Evolutionary conservation across 2,888 invertebrate genomes (phyloP), one percentile per base, ranked within the genome.

Genomic region (Ptilodon capucinus): DNA sequence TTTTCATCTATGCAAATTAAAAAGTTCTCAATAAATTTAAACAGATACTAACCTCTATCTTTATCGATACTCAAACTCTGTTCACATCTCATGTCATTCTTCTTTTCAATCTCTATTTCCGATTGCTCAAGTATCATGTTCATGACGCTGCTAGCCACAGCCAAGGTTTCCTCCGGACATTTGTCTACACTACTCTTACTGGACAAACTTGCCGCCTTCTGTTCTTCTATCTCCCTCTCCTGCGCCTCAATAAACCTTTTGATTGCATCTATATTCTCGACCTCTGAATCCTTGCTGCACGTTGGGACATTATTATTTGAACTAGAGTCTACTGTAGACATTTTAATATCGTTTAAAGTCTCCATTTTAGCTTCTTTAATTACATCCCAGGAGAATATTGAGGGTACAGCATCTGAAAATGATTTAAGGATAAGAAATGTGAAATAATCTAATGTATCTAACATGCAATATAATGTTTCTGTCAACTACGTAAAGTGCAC

Each of bases 301-400:
- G 64, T 58, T 4, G 71, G 65, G 28, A 42, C 42, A 48, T 60
- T 53, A 17, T 54, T 48, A 36, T 62, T 41, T 41, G 23, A 18
- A 9, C n/a, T 32, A 30, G 13, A 18, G 41, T 50, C 55, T 57
- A 53, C 48, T 53, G 35, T 23, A 17, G 23, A 13, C n/a, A 34
- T 17, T 41, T 25, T 49, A 42, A 30, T 42, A 11, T 36, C 43
- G 9, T 44, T 51, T 40, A 51, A 40, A 16, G 51, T 42, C 28
- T 80, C 76, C 71, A 74, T 75, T 38, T 67, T 59, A 25, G 47
- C 40, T 8, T 39, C 57, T 46, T 67, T 57, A 59, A 66, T 68
- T 46, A 65, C 79, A 40, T 42, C 51, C 94, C 94, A 94, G 3
- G 93, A 91, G 81, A 96, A 95, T 46, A 95, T 94, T 50, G 95